These are phyloP conservation scores for Apistogramma diplotaenia DNA, from an alignment of 2,113 vertebrate genomes.

Conservation along the genomic window DNA sequence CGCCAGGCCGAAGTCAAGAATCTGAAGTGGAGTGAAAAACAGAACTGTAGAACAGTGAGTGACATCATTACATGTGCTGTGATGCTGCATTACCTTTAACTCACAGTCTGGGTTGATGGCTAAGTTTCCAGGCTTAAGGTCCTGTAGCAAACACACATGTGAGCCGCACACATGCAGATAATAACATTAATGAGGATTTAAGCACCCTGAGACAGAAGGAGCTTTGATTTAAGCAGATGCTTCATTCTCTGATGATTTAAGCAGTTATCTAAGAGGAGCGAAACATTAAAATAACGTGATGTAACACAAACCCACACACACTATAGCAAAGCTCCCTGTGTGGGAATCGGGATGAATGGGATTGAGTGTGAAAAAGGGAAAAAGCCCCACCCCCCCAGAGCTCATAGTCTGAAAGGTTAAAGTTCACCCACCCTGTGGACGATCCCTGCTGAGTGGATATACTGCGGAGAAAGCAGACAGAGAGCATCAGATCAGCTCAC, in stretches of 20 bases:
- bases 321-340: slow-evolving; percentile 4
- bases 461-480: slow-evolving; percentile 77
- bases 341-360: slow-evolving; percentile 51
- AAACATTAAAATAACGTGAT: too few relatives aligned
- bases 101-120: slow-evolving; percentile 96
- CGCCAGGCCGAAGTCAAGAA: slow-evolving; percentile 94
- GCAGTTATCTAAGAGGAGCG: neutral
- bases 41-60: rapidly evolving
- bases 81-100: slow-evolving; percentile 82
- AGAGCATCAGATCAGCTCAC: neutral
- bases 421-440: slow-evolving; percentile 91
- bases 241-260: neutral
- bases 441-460: slow-evolving; percentile 95
- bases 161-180: neutral
- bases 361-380: slow-evolving; percentile 30
- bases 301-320: neutral
- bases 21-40: slow-evolving; percentile 67
- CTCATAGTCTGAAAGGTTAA: slow-evolving; percentile 44
- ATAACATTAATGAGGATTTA: neutral
- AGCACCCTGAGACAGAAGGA: neutral
- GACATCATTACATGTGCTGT: rapidly evolving
- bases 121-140: slow-evolving; percentile 94
- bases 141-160: slow-evolving; percentile 71
- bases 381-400: slow-evolving; percentile 9
- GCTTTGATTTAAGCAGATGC: neutral